Base-by-base conservation (phyloP, 2,888 invertebrate species). In the Hirudinaria manillensis region DNA sequence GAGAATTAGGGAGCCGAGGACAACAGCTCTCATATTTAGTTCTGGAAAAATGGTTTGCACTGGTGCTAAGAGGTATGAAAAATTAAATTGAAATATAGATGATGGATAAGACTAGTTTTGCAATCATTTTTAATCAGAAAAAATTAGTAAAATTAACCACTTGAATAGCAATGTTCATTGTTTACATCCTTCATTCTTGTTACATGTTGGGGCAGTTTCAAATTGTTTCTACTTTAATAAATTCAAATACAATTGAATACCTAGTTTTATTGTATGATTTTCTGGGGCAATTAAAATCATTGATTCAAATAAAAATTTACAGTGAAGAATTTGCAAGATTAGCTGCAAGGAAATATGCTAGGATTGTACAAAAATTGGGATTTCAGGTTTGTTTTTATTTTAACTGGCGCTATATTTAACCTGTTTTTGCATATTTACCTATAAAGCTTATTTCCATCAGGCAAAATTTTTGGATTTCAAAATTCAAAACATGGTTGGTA, bases 41-140 rank as follows among this genome's bases (percentile, higher is more conserved):
- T 91, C 91, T 16, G 92, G 92, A 0, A 93, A 92, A 87, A 92
- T 92, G 92, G 92, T 92, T 6, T 92, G 92, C 83, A 92, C 92
- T 0, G 92, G 92, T 55, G 92, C 92, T 0, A 92, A 92, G 86
- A 91, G 85, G 86, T 74, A 24, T 61, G 45, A 45, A 45, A 16
- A 45, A 45, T 45, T 45, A 45, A 10, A 45, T 7, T 45, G 10
- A 16, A 16, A 36, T 36, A 36, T 45, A 45, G n/a, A 4, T n/a
- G n/a, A n/a, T n/a, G n/a, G n/a, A n/a, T n/a, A n/a, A n/a, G n/a
- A n/a, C n/a, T n/a, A n/a, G n/a, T n/a, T n/a, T n/a, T n/a, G n/a
- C n/a, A n/a, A n/a, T n/a, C n/a, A n/a, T n/a, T n/a, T n/a, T n/a
- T n/a, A n/a, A n/a, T n/a, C n/a, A n/a, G n/a, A n/a, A n/a, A n/a